Base-by-base conservation (phyloP, 2,888 invertebrate species). In the Drosophila testacea region DNA sequence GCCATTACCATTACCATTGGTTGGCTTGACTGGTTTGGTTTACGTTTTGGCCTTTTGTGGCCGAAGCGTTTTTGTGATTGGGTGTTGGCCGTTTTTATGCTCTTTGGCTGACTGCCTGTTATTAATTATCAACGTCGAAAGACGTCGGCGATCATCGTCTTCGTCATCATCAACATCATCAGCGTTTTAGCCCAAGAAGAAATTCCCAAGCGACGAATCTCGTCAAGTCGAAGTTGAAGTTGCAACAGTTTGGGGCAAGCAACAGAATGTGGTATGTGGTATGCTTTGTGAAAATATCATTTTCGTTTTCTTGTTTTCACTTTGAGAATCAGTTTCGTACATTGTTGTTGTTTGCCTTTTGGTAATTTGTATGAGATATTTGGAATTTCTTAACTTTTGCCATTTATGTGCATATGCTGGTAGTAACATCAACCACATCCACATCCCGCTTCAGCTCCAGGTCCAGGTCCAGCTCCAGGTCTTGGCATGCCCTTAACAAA, bases 351-450 rank as follows among this genome's bases (percentile, higher is more conserved):
- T 56, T 60, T 69, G 65, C 60, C 66, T 87, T 87, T 79, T 85
- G 76, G 85, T 81, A 88, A 86, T 86, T 86, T 86, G 88, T 86
- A 86, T 83, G 85, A 77, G 83, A 86, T 86, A 73, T 88, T 88
- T 83, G 68, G 75, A 79, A 86, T 88, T 76, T 69, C 81, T 76
- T 7, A 77, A 61, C 73, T 60, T 73, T 77, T 71, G 80, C 88
- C 85, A 85, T 87, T 80, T 85, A 86, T 87, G 84, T 86, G 69
- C 65, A 74, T 69, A 70, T 32, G 73, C 34, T 9, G 34, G 7
- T 60, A 34, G 32, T 11, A 61, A 41, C 10, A 4, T 28, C 63
- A 34, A 16, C 28, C 6, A 11, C 61, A 47, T 27, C 7, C 10
- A 30, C 22, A 42, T 56, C 9, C n/a, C 4, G 32, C 7, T 4